Base-by-base conservation (phyloP, 2,113 vertebrate genomes). In the Phrynocephalus versicolor region DNA sequence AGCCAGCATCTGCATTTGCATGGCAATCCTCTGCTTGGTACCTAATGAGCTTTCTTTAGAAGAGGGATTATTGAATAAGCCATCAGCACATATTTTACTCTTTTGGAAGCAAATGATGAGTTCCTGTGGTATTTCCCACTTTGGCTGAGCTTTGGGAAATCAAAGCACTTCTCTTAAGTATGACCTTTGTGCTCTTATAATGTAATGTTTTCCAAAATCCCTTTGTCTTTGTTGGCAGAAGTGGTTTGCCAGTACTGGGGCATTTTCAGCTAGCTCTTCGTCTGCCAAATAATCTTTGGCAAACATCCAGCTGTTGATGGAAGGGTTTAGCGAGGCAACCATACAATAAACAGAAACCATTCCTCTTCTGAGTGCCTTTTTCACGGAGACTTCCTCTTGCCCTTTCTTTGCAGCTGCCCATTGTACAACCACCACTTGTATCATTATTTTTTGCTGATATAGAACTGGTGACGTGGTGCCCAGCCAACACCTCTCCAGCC, bases 201-300 rank as follows among this genome's bases (percentile, higher is more conserved):
- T n/a, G n/a, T n/a, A n/a, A n/a, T n/a, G n/a, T n/a, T 84, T 64
- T 64, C 12, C 58, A 64, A 75, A 75, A 39, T 62, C 73, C 55
- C 73, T 83, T 83, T n/a, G 35, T 74, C 81, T 27, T 37, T 45
- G 33, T 51, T 60, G 14, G 72, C 27, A 84, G 27, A 75, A 84
- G 25, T n/a, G 37, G 51, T 65, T 84, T 75, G 30, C 58, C n/a
- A 65, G 15, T 64, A 30, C 10, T 72, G 33, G 7, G 67, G 30
- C 69, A 37, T 72, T 82, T 58, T 72, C 55, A 72, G 55, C 58
- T 60, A 57, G 18, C 81, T 72, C 33, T 60, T 72, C 30, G 16
- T 72, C 25, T 39, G 4, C 18, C 5, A 18, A 30, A 30, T 18
- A 58, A 39, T 55, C 25, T 72, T 82, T 82, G 81, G 69, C 35